These are phyloP conservation scores for Polydrusus pterygomalis DNA, from an alignment of 2,888 invertebrate genomes.

Conservation along the genomic window DNA sequence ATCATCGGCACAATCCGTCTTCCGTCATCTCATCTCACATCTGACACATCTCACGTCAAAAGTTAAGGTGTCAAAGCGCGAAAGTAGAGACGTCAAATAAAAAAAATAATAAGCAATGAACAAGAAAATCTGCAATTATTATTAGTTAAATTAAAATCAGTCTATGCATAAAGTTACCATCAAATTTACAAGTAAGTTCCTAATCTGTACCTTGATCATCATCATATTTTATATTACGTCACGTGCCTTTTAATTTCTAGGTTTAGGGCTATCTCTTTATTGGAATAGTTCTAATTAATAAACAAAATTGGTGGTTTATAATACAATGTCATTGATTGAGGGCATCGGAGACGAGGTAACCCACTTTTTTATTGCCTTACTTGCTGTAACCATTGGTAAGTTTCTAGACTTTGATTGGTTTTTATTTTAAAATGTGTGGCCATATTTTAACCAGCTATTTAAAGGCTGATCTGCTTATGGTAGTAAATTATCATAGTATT, in stretches of 20 bases:
- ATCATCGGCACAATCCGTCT: too few species aligned
- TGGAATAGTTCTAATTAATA: constrained; percentile 18
- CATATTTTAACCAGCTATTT: not conserved
- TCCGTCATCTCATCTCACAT: too few species aligned
- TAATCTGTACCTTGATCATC: constrained; percentile 13
- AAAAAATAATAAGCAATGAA: constrained; percentile 13
- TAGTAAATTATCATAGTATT: too few species aligned
- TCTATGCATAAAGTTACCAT: not conserved
- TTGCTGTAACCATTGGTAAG: constrained; percentile 72
- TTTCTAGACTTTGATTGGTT: constrained; percentile 45
- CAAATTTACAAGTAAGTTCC: constrained; percentile 9
- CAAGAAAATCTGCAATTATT: not conserved
- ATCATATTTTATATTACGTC: constrained; percentile 19
- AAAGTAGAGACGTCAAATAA: not conserved
- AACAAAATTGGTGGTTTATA: constrained; percentile 30
- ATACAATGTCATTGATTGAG: constrained; percentile 83
- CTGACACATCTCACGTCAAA: too few species aligned
- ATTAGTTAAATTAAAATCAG: constrained; percentile 4
- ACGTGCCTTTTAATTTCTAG: constrained; percentile 6
- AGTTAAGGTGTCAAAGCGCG: too few species aligned
- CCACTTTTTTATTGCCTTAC: constrained; percentile 79
- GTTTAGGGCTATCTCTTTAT: constrained; percentile 14
- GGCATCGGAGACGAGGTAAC: constrained; percentile 90
- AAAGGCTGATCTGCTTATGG: too few species aligned
- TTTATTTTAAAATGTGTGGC: not conserved